phyloP scores from a whole-genome alignment of 2,888 invertebrate species.

The Odontothrips loti region DNA sequence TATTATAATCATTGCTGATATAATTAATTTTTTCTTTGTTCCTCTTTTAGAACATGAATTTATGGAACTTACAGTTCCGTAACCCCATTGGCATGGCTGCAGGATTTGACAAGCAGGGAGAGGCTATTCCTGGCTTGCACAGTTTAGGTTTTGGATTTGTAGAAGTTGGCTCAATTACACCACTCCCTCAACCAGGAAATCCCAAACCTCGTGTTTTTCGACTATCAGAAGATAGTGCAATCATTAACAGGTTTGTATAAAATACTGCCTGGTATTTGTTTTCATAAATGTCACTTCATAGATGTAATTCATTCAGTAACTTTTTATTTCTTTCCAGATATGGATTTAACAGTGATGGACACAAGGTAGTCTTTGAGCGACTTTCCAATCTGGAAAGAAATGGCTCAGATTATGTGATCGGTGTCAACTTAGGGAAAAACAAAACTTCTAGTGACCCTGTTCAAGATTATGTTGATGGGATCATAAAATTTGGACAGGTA shows the following conservation, averaged over 20 bases:
- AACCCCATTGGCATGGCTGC: constrained; percentile 98
- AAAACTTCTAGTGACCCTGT: constrained; percentile 71
- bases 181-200: constrained; percentile 88
- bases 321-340: constrained; percentile 53
- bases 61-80: constrained; percentile 67
- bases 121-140: constrained; percentile 76
- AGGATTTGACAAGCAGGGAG: constrained; percentile 97
- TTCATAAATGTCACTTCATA: not conserved
- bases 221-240: constrained; percentile 74
- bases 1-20: not conserved
- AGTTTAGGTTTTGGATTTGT: constrained; percentile 91
- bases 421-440: constrained; percentile 96
- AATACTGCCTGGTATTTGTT: constrained; percentile 22
- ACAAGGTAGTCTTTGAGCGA: constrained; percentile 66
- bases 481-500: constrained; percentile 71
- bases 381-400: constrained; percentile 55
- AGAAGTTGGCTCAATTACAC: constrained; percentile 95
- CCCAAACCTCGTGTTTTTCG: constrained; percentile 89
- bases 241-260: constrained; percentile 76
- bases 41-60: constrained; percentile 58
- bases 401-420: constrained; percentile 62
- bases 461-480: constrained; percentile 80
- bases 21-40: constrained; percentile 28
- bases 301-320: not conserved
- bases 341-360: constrained; percentile 95